Evolutionary conservation across 1,140 invertebrate species (phyloP).

Genomic region (Dufourea novaeangliae): DNA sequence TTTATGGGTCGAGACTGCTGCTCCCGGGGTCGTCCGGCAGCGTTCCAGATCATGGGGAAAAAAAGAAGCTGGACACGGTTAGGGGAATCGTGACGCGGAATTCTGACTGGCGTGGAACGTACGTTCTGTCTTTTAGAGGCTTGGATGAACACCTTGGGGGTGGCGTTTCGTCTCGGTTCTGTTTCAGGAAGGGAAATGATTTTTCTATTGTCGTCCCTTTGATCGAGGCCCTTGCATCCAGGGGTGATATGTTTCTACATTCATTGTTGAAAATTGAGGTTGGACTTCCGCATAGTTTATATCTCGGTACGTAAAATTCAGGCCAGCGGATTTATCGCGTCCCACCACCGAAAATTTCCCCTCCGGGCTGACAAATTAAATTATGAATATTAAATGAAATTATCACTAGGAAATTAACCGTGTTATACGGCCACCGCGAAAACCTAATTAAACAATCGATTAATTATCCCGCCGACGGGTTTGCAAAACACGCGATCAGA

Average conservation of each 20-base stretch:
- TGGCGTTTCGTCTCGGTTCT: constrained; percentile 6
- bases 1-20: constrained; percentile 71
- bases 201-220: neutral
- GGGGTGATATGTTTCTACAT: neutral
- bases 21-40: constrained; percentile 67
- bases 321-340: constrained; percentile 40
- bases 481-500: constrained; percentile 13
- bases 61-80: constrained; percentile 38
- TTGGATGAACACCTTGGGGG: neutral
- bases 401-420: constrained; percentile 54
- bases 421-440: constrained; percentile 42
- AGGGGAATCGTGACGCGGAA: constrained; percentile 7
- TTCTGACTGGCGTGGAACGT: constrained; percentile 14
- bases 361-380: constrained; percentile 48
- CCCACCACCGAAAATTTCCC: constrained; percentile 29
- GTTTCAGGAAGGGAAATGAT: neutral
- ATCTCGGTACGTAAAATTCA: constrained; percentile 11
- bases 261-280: neutral
- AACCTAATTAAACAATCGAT: constrained; percentile 56
- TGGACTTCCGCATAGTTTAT: neutral
- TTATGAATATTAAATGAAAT: constrained; percentile 57
- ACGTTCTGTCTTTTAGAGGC: neutral
- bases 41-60: constrained; percentile 68
- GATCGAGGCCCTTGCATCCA: neutral
- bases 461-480: constrained; percentile 7